Evolutionary conservation across 2,113 vertebrate species (phyloP).

Genomic region (Neodontobutis hainanensis): DNA sequence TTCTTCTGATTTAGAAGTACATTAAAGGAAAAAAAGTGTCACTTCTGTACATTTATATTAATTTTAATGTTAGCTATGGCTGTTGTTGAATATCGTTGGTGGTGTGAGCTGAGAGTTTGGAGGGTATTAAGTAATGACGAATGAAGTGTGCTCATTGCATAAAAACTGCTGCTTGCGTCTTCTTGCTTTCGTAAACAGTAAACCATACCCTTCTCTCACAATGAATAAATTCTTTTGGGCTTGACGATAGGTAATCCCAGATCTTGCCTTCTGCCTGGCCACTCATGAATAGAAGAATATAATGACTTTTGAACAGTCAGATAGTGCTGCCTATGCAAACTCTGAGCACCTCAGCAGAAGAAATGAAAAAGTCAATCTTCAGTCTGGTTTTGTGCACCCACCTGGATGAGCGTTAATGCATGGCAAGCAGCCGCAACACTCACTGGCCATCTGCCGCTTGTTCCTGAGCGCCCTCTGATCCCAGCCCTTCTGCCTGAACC

Average conservation of each 20-base stretch:
- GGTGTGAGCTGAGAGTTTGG: background rate
- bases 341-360: slow-evolving; percentile 20
- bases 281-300: slow-evolving; percentile 63
- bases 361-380: slow-evolving; percentile 22
- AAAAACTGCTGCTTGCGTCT: background rate
- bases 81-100: too few relatives aligned
- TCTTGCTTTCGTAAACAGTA: background rate
- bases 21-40: too few relatives aligned
- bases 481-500: slow-evolving; percentile 12
- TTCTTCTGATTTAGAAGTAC: too few relatives aligned
- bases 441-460: slow-evolving; percentile 49
- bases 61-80: too few relatives aligned
- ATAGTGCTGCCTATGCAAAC: slow-evolving; percentile 35
- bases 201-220: background rate
- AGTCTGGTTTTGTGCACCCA: slow-evolving; percentile 31
- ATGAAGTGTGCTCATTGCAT: background rate
- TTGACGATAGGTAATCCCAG: slow-evolving; percentile 24
- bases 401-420: slow-evolving; percentile 56
- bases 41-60: too few relatives aligned
- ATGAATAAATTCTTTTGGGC: slow-evolving; percentile 30
- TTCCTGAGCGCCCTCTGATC: slow-evolving; percentile 29
- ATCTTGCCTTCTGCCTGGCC: slow-evolving; percentile 28
- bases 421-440: slow-evolving; percentile 51
- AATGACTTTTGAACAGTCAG: slow-evolving; percentile 57
- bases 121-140: background rate